A percentile compares a stretch with the other conserved stretches of the same genome.
Evolutionary conservation across 2,888 invertebrate genomes (phyloP).

Genomic region (Trissoscelio sp.): DNA sequence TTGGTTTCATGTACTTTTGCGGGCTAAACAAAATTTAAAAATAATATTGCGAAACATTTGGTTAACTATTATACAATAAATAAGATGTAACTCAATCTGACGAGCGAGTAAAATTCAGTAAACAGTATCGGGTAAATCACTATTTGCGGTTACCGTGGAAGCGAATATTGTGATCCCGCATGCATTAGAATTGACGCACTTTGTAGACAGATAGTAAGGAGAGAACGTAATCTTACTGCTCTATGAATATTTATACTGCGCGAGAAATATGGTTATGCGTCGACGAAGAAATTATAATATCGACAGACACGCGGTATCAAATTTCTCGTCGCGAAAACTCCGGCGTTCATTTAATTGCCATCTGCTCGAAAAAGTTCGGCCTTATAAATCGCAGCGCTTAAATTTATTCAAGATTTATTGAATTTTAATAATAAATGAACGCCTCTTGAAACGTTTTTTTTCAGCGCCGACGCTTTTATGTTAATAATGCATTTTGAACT

Average conservation of each 20-base stretch:
- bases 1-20: neutral
- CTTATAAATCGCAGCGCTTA: neutral
- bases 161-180: conserved; percentile 47
- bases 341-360: conserved; percentile 28
- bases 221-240: conserved; percentile 61
- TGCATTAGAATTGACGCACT: conserved; percentile 49
- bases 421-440: conserved; percentile 3
- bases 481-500: neutral
- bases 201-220: conserved; percentile 58
- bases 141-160: conserved; percentile 57
- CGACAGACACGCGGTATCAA: conserved; percentile 31
- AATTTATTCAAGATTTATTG: conserved; percentile 5
- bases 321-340: conserved; percentile 15
- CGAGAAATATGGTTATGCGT: conserved; percentile 43
- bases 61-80: conserved; percentile 35
- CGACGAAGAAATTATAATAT: conserved; percentile 48
- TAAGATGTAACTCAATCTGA: conserved; percentile 44
- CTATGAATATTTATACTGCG: conserved; percentile 78
- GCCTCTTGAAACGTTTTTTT: neutral
- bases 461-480: neutral
- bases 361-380: conserved; percentile 9
- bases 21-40: neutral
- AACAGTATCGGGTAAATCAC: conserved; percentile 46
- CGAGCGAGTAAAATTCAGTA: conserved; percentile 43
- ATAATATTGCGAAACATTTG: conserved; percentile 36